Evolutionary conservation across 2,797 vertebrate species (phyloP), one percentile per base, ranked within the genome.

Genomic region (Microctenopoma lineatum): DNA sequence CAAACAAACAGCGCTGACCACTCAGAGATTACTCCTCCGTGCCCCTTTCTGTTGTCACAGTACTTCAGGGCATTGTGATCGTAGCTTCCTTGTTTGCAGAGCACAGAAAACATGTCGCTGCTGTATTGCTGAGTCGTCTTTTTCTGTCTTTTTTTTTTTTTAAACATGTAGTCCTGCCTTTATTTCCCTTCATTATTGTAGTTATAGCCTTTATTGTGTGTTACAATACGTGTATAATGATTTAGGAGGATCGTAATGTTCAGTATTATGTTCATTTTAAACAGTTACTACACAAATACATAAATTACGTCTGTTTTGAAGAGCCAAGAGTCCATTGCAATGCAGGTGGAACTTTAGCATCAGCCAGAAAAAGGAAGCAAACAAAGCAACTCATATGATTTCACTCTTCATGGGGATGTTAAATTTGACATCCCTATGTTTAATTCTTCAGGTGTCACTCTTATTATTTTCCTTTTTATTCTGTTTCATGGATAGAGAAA

Each of bases 81-180:
- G 57, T 62, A 44, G 77, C 86, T 87, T 91, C 87, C 88, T 80
- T 90, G 90, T 92, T 92, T 91, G 75, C 42, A 92, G 59, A 90
- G 81, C 64, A 56, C 41, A 67, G 73, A 85, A 86, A 89, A 80
- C 73, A 15, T 59, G 66, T 70, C 69, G 21, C 66, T 77, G 45
- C 63, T 0, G 4, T 69, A 58, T 47, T 70, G 86, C 84, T 80
- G 83, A 80, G 55, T 83, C 75, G 5, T 71, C 65, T 74, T 73
- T 87, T 89, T 89, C 77, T 11, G 29, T 63, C 59, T 65, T 57
- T 71, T 71, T 74, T 86, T 84, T 82, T 59, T 16, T 55, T 36
- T 62, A 38, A 7, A 32, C 36, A 29, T 9, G 58, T 59, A 36
- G 55, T 56, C 25, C 44, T 12, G 18, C 56, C 41, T 21, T 18